A percentile compares a stretch with the other conserved stretches of the same genome.
phyloP scores from a whole-genome alignment of 1,140 invertebrate species.

The Drosophila quadrilineata region DNA sequence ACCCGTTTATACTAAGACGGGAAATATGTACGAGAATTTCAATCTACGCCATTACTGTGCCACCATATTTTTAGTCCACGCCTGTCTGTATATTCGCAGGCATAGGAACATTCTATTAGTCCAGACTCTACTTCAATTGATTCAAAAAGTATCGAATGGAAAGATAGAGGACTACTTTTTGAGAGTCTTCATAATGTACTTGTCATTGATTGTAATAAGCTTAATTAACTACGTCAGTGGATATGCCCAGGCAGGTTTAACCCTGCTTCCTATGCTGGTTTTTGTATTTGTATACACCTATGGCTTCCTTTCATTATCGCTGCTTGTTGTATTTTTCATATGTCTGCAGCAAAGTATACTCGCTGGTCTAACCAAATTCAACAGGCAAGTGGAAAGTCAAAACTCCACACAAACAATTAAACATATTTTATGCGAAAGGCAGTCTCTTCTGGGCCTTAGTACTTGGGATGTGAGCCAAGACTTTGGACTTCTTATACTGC shows the following conservation, averaged over 20 bases:
- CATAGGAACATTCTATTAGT: slow-evolving; percentile 37
- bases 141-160: not conserved
- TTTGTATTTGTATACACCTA: slow-evolving; percentile 39
- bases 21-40: slow-evolving; percentile 50
- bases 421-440: slow-evolving; percentile 16
- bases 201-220: slow-evolving; percentile 2
- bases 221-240: slow-evolving; percentile 35
- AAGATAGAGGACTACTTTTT: slow-evolving; percentile 22
- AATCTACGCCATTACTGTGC: slow-evolving; percentile 40
- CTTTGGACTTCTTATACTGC: slow-evolving; percentile 50
- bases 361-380: slow-evolving; percentile 29
- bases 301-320: slow-evolving; percentile 33
- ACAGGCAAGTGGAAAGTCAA: slow-evolving; percentile 16
- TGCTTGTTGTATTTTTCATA: slow-evolving; percentile 60
- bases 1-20: slow-evolving; percentile 43
- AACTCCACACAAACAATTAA: not conserved
- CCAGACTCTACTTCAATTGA: slow-evolving; percentile 25
- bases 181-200: slow-evolving; percentile 36
- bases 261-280: not conserved
- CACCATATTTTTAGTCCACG: slow-evolving; percentile 34
- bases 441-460: slow-evolving; percentile 22
- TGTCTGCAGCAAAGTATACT: slow-evolving; percentile 53
- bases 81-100: slow-evolving; percentile 40
- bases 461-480: slow-evolving; percentile 38
- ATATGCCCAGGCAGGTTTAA: slow-evolving; percentile 4